Evolutionary conservation across 2,113 vertebrate genomes (phyloP), one percentile per base, ranked within the genome.

Genomic region (Felis chaus): DNA sequence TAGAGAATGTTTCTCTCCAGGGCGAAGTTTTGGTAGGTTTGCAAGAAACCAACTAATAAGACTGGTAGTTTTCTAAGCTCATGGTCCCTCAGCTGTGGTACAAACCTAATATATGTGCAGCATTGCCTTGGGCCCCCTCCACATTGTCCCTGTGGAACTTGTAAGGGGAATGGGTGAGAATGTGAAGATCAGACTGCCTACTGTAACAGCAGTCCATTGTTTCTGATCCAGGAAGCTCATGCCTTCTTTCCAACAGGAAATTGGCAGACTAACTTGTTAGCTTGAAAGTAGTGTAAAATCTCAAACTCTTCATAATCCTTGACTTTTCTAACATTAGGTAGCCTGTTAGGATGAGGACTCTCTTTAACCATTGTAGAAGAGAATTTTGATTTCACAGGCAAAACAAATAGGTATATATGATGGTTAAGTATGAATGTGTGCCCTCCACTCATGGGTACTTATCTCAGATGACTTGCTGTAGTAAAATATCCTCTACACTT

Each of bases 401-500:
- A 90, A 96, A 82, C 45, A 87, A 85, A 86, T 14, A 71, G 71
- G 12, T 68, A 18, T 1, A 1, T 50, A 41, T 39, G 53, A 29
- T 79, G 94, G 23, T 21, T 80, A 94, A 92, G 53, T 74, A 90
- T 73, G 88, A 36, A 84, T 79, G 36, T 73, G 41, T 10, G 5
- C 61, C 57, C 97, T 78, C 68, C 80, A 95, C 50, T 78, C 31
- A 27, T 65, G 33, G n/a, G 27, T 39, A 13, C 31, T 85, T 80
- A 27, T 93, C 55, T 71, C 53, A 73, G 45, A 79, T 69, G 81
- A 86, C 27, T 23, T 8, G n/a, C 57, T 57, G 61, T 29, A 41
- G 78, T 61, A 93, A 98, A 97, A 74, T 78, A 93, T 66, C 45
- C 86, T 89, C n/a, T 63, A 74, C 89, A 41, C 65, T 7, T 80